Evolutionary conservation across 2,113 vertebrate species (phyloP), one percentile per base, ranked within the genome.

Genomic region (Odocoileus virginianus): DNA sequence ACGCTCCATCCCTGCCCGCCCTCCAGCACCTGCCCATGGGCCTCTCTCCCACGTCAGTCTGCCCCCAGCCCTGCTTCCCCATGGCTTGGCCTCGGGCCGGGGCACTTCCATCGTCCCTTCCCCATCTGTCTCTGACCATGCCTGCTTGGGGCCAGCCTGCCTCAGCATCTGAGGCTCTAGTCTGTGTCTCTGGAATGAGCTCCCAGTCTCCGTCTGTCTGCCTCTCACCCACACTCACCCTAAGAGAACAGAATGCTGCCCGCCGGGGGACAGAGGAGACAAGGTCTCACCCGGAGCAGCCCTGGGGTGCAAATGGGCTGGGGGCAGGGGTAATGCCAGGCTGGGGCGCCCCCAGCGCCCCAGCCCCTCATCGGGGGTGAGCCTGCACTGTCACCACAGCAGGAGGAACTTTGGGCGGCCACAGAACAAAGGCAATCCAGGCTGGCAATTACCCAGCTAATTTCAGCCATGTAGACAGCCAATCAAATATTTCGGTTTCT

Each of bases 361-460:
- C 6, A 1, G 87, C 83, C 23, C 30, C 36, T 5, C 6, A 0
- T 1, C 0, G 1, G 47, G 36, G 3, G 1, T 0, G 1, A 78
- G 91, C n/a, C 50, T 0, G 0, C 76, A 79, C 83, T 1, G 3
- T 17, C 2, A 0, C 74, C 2, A 1, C 33, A 1, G 6, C 64
- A 71, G 58, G 30, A 94, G 74, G 89, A 92, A 97, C 95, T 97
- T 87, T 43, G 87, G 92, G 97, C 54, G 79, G 87, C 93, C 40
- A 40, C 10, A 21, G 71, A 91, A 96, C 85, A 83, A 91, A 97
- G 85, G 55, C 61, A 78, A 67, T 27, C 58, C 96, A 92, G 94
- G 55, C 95, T 96, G 97, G 97, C 91, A 96, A 97, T 97, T 95
- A 97, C 92, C 95, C 95, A 54, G 97, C 98, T 98, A 97, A 97